Evolutionary conservation across 64 coral and sea anemone genomes (phyloP).

Genomic region (Dendronephthya gigantea): DNA sequence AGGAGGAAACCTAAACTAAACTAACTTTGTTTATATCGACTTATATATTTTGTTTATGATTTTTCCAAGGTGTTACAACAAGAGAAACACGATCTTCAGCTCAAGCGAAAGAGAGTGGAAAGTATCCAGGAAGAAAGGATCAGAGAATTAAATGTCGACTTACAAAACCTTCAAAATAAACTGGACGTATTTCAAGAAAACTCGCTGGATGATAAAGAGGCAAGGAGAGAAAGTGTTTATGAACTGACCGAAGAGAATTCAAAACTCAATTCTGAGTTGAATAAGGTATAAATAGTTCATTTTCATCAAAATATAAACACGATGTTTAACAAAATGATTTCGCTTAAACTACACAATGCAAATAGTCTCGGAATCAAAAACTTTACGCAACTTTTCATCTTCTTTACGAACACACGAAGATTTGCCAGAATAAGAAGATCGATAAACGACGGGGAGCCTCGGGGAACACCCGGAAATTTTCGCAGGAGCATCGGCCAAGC

Average conservation of each 20-base stretch:
- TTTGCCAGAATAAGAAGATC: too few species aligned
- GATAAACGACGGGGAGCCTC: too few species aligned
- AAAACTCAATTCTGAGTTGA: not conserved
- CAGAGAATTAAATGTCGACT: not conserved
- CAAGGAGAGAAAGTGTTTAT: not conserved
- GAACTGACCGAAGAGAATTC: not conserved
- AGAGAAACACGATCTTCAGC: not conserved
- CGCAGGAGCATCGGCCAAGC: too few species aligned
- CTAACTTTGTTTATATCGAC: too few species aligned
- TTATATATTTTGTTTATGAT: not conserved
- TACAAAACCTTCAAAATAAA: conserved; percentile 15
- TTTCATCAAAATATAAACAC: not conserved
- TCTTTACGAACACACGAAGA: too few species aligned
- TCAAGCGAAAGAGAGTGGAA: not conserved
- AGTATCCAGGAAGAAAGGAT: conserved; percentile 1
- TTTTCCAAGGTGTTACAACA: not conserved
- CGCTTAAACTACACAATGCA: too few species aligned
- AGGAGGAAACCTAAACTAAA: too few species aligned
- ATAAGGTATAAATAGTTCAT: not conserved
- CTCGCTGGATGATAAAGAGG: not conserved
- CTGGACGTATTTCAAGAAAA: not conserved
- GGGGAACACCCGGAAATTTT: too few species aligned
- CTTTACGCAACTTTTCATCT: too few species aligned
- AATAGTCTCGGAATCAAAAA: too few species aligned
- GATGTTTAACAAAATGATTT: too few species aligned